Evolutionary conservation across 1,140 invertebrate genomes (phyloP), one percentile per base, ranked within the genome.

Genomic region (Contarinia nasturtii): DNA sequence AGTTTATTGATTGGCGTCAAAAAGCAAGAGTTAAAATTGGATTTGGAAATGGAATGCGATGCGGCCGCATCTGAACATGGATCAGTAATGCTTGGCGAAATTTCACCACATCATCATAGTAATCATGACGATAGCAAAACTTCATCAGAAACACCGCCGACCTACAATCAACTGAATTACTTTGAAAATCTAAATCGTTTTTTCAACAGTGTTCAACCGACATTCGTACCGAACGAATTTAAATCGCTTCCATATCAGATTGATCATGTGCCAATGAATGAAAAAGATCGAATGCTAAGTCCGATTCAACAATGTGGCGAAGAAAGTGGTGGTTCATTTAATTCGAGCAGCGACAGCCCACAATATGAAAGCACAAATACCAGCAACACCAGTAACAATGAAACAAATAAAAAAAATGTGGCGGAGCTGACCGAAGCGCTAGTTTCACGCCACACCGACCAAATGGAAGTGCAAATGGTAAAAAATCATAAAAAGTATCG

Each of bases 161-260:
- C 81, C 55, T 89, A 88, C 65, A 85, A 80, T 58, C 82, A 89
- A 57, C 68, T 89, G 7, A 89, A 88, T 66, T 89, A 87, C 58
- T 83, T 84, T 57, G 83, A 89, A 58, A 90, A 82, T 55, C 73
- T 91, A 37, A 74, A 84, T 60, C 73, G 84, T 53, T 89, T 86
- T 63, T 89, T 88, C 65, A 77, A 82, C 55, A 86, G 83, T 60
- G 78, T 86, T 55, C 79, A 81, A 2, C 73, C 76, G 50, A 76
- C 74, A 2, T 71, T 68, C 1, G 64, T 67, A 19, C 69, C 67
- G 50, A 55, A 51, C 18, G 58, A 61, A 50, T 52, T 55, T 21
- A 63, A 56, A 50, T 68, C 65, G 53, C 54, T 60, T 54, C 61
- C 59, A 47, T 51, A 51, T 42, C 47, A 53, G n/a, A 57, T 57